phyloP scores from a whole-genome alignment of 2,888 invertebrate species.

The Luperina nickerlii region DNA sequence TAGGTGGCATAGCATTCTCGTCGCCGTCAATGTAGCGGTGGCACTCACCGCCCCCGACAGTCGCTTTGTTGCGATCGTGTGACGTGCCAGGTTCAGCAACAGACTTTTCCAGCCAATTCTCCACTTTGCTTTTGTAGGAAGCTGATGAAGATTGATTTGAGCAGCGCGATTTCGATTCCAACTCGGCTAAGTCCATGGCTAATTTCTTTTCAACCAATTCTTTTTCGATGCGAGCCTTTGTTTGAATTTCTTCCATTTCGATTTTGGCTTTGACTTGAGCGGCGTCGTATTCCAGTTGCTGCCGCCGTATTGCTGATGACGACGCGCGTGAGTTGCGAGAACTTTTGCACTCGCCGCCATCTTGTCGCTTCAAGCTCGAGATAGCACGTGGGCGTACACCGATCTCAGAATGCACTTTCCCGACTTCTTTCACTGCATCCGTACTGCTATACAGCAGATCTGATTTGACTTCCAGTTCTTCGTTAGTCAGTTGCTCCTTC shows the following conservation, averaged over 20 bases:
- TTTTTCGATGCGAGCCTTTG: not conserved
- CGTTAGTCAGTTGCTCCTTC: not conserved
- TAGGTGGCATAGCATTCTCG: no score
- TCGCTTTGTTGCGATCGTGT: not conserved
- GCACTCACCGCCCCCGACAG: not conserved
- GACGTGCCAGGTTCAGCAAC: not conserved
- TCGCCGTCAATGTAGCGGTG: no score
- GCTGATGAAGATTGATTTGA: not conserved
- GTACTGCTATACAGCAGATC: not conserved
- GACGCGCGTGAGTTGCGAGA: not conserved
- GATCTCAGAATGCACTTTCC: not conserved
- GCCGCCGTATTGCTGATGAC: no score
- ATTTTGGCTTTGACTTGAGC: not conserved
- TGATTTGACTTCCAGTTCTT: not conserved
- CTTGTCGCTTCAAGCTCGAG: not conserved
- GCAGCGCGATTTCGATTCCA: not conserved
- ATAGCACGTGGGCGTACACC: not conserved
- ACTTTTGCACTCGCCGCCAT: not conserved
- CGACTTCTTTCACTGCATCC: not conserved
- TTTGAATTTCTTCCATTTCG: not conserved
- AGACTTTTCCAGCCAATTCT: not conserved
- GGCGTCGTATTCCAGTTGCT: no score
- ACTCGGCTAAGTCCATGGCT: not conserved
- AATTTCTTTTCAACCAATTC: not conserved
- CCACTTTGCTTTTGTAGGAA: conserved; percentile 2